A percentile compares a stretch with the other conserved stretches of the same genome.
phyloP scores from a whole-genome alignment of 2,113 vertebrate genomes.

The Andinoacara biseriatus region DNA sequence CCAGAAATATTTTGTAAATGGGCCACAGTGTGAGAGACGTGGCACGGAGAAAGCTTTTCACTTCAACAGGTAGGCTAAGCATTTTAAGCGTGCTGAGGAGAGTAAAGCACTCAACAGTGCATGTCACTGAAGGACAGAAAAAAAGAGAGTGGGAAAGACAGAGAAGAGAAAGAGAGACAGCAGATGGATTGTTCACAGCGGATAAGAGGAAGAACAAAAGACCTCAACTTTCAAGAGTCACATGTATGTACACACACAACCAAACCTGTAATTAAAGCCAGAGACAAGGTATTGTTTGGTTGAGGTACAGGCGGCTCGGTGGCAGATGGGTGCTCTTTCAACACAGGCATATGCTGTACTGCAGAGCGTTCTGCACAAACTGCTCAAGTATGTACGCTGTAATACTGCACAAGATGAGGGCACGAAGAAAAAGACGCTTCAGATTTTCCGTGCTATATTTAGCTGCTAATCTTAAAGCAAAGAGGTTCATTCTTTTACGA shows the following conservation, averaged over 20 bases:
- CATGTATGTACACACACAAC: slow-evolving; percentile 48
- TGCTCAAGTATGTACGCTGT: slow-evolving; percentile 51
- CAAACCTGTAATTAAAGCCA: slow-evolving; percentile 86
- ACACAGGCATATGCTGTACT: slow-evolving; percentile 83
- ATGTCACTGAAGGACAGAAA: slow-evolving; percentile 25
- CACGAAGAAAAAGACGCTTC: neutral
- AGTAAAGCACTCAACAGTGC: slow-evolving; percentile 45
- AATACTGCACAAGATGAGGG: neutral
- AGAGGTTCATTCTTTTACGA: neutral
- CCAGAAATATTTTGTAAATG: slow-evolving; percentile 39
- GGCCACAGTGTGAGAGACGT: slow-evolving; percentile 7
- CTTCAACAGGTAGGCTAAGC: slow-evolving; percentile 35
- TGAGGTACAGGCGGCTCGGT: slow-evolving; percentile 70
- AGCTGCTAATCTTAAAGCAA: neutral
- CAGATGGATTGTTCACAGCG: slow-evolving; percentile 87
- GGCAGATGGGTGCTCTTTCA: slow-evolving; percentile 86
- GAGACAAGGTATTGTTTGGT: slow-evolving; percentile 81
- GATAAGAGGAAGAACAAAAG: slow-evolving; percentile 84
- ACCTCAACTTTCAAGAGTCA: slow-evolving; percentile 79
- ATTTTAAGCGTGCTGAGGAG: slow-evolving; percentile 45
- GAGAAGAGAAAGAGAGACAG: slow-evolving; percentile 52
- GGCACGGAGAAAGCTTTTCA: slow-evolving; percentile 42
- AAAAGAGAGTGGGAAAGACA: slow-evolving; percentile 12
- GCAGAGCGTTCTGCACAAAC: slow-evolving; percentile 69
- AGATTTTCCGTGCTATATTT: slow-evolving; percentile 18